Evolutionary conservation across 2,113 vertebrate genomes (phyloP), one percentile per base, ranked within the genome.

Genomic region (Tenrec ecaudatus): DNA sequence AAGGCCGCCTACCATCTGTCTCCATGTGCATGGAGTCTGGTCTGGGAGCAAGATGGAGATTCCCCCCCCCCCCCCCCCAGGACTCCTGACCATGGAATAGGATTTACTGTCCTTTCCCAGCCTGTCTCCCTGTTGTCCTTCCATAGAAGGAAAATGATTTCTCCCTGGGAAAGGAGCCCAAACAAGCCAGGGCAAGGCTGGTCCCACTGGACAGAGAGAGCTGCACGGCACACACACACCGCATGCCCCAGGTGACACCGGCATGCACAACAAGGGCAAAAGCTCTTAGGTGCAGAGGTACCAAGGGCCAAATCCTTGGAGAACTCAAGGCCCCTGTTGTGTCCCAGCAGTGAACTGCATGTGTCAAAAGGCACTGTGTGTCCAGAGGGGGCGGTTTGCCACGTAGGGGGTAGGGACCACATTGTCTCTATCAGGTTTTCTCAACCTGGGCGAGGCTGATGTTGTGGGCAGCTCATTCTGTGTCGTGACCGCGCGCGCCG

Each of bases 61-160:
- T 73, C 81, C 43, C 10, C 10, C 43, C 43, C 43, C 43, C 43
- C 43, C 66, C 84, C 47, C 9, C 47, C 47, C 58, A 88, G 31
- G 43, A 78, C 11, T 57, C 82, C 40, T 43, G 29, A 27, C 71
- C 69, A 83, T 79, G 43, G 58, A 79, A 31, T 83, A 22, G 82
- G 31, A 82, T 78, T 57, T 82, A 89, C 11, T 85, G 73, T 47
- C 62, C 78, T 77, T 88, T 93, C 33, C 69, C 92, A 43, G n/a
- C 69, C 71, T 69, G 78, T 36, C 60, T 91, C 66, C 66, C 90
- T 75, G n/a, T 29, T 78, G 80, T 83, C 91, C 93, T 90, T 96
- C 92, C 58, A 89, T 64, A 90, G 82, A 94, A 83, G 92, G 80
- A 91, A 88, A 77, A 53, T 33, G 14, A 89, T 79, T 85, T 73